Evolutionary conservation across 2,113 vertebrate species (phyloP), one percentile per base, ranked within the genome.

Genomic region (Dascyllus trimaculatus): DNA sequence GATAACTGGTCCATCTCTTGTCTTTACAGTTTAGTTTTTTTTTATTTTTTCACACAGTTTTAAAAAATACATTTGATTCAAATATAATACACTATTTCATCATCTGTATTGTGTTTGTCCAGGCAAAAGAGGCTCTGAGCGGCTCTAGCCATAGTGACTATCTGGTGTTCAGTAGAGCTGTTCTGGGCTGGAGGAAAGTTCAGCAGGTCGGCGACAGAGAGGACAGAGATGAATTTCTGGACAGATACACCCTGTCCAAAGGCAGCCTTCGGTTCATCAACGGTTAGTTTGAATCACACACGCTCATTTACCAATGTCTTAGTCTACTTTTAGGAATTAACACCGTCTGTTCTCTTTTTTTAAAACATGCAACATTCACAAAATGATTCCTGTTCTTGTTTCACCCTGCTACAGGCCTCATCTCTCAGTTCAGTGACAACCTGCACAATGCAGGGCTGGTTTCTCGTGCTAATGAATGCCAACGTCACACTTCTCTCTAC

Each of bases 391-490:
- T 25, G 2, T 24, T 48, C 1, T 45, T 14, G n/a, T 71, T 15
- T 58, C 24, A 2, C 51, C n/a, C 1, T 35, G 8, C 15, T 46
- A 0, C 86, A 99, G 98, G 98, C 71, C 96, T 99, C 46, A 95
- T 97, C 71, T 95, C 96, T 82, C 98, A 99, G 94, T 99, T 99
- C 92, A 96, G 97, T 0, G 95, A 97, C 45, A 98, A 99, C 85
- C 95, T 99, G 71, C 91, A 91, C 0, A 97, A 99, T 7, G 96
- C 98, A 0, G 85, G 92, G 75, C 81, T 99, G 79, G 96, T 98
- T 86, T 84, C 94, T 0, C 92, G 87, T 7, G 89, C 95, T 0
- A 92, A 81, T 0, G 95, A 96, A 26, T 97, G 98, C 75, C 95
- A 95, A 51, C 90, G 87, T 75, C 77, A 91, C 4, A 87, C 86